Conservation (phyloP, 2,113 vertebrate species). For the Urocynchramus pylzowi region DNA sequence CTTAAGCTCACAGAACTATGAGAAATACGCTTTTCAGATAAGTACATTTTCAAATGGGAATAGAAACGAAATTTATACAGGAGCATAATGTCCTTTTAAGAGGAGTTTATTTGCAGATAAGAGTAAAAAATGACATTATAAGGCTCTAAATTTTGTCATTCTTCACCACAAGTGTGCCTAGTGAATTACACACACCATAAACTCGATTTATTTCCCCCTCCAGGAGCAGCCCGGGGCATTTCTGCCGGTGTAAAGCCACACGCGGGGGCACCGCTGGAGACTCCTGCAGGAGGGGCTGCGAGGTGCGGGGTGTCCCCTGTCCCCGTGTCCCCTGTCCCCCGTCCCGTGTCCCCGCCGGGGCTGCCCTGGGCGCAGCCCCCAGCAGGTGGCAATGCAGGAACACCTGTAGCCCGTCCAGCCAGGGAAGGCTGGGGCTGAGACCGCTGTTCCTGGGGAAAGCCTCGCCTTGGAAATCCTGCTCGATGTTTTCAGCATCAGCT, state of each 20-base stretch:
- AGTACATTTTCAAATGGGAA: not conserved
- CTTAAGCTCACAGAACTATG: not conserved
- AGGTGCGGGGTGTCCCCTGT: too few species aligned
- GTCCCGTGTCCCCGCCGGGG: not conserved
- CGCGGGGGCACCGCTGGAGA: fast-evolving
- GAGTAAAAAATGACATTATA: not conserved
- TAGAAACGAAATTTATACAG: not conserved
- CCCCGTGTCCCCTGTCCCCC: not conserved
- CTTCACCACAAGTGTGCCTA: fast-evolving
- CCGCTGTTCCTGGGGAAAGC: fast-evolving
- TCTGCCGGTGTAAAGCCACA: fast-evolving
- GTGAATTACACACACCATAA: not conserved
- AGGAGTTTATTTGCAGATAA: not conserved
- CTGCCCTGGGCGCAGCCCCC: not conserved
- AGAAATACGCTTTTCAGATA: not conserved
- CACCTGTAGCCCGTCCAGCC: not conserved
- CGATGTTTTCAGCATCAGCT: fast-evolving
- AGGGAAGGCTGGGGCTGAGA: not conserved
- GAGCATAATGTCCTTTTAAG: not conserved
- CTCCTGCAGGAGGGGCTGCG: not conserved
- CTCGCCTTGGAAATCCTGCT: not conserved
- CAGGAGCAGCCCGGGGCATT: fast-evolving
- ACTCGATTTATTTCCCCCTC: fast-evolving
- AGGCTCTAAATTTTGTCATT: not conserved
- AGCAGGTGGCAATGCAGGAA: constrained; percentile 60